Evolutionary conservation across 2,797 vertebrate species (phyloP).

Genomic region (Myripristis murdjan): DNA sequence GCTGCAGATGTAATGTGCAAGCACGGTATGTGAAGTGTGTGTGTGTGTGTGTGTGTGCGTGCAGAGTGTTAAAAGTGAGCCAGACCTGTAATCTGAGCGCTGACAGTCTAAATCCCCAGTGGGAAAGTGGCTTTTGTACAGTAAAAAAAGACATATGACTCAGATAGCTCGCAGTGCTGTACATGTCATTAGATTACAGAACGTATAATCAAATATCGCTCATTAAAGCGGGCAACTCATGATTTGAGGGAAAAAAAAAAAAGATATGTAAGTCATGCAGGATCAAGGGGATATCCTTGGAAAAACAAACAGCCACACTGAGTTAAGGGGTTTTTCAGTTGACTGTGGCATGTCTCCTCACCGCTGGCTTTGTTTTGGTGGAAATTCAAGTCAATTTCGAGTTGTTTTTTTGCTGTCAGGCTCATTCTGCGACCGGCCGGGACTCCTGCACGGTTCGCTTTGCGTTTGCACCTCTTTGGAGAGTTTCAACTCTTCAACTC

Average conservation of each 20-base stretch:
- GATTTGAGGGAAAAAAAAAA: conserved; percentile 29
- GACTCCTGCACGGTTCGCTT: no score
- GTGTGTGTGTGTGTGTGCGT: conserved; percentile 23
- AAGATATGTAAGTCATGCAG: conserved; percentile 4
- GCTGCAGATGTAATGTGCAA: conserved; percentile 28
- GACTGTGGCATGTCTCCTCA: not conserved
- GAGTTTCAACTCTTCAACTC: no score
- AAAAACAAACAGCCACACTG: conserved; percentile 32
- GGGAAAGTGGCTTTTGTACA: conserved; percentile 61
- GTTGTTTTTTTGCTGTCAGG: no score
- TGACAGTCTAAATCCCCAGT: conserved; percentile 64
- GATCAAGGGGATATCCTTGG: conserved; percentile 34
- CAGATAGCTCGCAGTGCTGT: conserved; percentile 39
- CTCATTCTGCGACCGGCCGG: no score
- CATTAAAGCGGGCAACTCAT: conserved; percentile 33
- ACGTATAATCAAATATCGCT: conserved; percentile 58
- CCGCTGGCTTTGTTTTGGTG: conserved; percentile 9
- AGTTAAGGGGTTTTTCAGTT: conserved; percentile 6
- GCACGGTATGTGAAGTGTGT: conserved; percentile 53
- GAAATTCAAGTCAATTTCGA: no score
- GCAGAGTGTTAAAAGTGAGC: conserved; percentile 62
- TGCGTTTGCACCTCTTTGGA: no score
- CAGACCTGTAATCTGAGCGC: conserved; percentile 61
- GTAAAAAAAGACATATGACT: conserved; percentile 40
- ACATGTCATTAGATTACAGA: conserved; percentile 57